Conservation (phyloP, 2,113 vertebrate species). For the Notothenia coriiceps region DNA sequence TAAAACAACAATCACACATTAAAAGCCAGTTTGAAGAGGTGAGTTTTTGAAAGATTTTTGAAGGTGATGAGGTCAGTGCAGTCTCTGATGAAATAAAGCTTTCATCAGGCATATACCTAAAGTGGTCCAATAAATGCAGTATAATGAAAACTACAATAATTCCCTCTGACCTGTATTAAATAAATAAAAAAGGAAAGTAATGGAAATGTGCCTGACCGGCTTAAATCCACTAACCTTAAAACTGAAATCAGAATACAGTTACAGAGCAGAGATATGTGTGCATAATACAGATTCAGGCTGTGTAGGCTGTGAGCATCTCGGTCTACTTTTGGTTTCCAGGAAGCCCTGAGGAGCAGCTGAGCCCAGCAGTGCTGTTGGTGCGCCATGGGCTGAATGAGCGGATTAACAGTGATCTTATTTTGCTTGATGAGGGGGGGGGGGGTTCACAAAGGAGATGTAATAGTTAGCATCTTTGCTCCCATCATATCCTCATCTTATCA, state of each 20-base stretch:
- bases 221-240: background rate
- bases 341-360: conserved; percentile 52
- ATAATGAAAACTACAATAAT: background rate
- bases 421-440: conserved; percentile 52
- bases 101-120: too few species aligned
- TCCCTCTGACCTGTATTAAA: background rate
- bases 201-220: too few species aligned
- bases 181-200: too few species aligned
- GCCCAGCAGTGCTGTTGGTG: conserved; percentile 41
- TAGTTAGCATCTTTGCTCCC: conserved; percentile 54
- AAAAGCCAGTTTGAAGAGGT: too few species aligned
- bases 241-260: background rate
- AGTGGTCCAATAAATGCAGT: background rate
- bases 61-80: too few species aligned
- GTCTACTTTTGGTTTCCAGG: conserved; percentile 46
- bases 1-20: too few species aligned
- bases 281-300: background rate
- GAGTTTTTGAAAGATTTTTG: too few species aligned
- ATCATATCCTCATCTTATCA: conserved; percentile 59
- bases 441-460: conserved; percentile 59
- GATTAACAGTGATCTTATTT: conserved; percentile 70
- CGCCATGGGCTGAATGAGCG: conserved; percentile 46
- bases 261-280: conserved; percentile 1
- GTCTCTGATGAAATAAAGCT: too few species aligned
- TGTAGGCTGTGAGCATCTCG: conserved; percentile 57